Conservation (phyloP, 2,113 vertebrate species). For the Miniopterus natalensis region DNA sequence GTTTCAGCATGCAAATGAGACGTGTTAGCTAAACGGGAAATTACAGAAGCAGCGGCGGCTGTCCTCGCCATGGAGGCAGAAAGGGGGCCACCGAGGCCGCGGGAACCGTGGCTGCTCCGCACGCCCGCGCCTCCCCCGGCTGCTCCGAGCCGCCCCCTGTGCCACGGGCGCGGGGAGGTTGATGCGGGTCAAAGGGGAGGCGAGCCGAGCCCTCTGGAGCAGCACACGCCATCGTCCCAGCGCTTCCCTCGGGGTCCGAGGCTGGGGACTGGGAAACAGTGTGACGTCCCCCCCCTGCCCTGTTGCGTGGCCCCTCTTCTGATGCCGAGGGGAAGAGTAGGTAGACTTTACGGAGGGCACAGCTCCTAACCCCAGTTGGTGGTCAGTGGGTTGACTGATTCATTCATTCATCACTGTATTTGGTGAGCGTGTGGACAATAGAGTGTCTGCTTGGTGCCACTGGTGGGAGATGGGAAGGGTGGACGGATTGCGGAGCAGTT, state of each 20-base stretch:
- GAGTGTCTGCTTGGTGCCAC: not conserved
- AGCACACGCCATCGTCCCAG: accelerated
- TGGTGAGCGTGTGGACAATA: not conserved
- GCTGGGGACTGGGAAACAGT: not conserved
- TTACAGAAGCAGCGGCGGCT: not conserved
- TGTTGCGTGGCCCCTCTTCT: not conserved
- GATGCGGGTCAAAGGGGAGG: not conserved
- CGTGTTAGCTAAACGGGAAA: slow-evolving; percentile 3
- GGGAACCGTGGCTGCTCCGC: not conserved
- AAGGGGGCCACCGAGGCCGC: not conserved
- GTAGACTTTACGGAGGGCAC: not conserved
- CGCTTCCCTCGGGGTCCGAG: not conserved
- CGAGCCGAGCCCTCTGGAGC: not conserved
- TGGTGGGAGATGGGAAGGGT: too few species aligned
- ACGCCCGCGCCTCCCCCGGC: not conserved
- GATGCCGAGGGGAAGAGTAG: not conserved
- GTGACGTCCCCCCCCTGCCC: not conserved
- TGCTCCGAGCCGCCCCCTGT: not conserved
- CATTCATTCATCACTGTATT: not conserved
- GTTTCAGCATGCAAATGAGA: not conserved
- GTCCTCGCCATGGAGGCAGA: not conserved
- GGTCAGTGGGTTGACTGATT: accelerated
- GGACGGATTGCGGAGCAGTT: not conserved
- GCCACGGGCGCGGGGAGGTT: not conserved
- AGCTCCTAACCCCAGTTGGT: not conserved